Base-by-base conservation (phyloP, 37 sponge, comb jelly and placozoan species). In the Aplysina aerophoba region DNA sequence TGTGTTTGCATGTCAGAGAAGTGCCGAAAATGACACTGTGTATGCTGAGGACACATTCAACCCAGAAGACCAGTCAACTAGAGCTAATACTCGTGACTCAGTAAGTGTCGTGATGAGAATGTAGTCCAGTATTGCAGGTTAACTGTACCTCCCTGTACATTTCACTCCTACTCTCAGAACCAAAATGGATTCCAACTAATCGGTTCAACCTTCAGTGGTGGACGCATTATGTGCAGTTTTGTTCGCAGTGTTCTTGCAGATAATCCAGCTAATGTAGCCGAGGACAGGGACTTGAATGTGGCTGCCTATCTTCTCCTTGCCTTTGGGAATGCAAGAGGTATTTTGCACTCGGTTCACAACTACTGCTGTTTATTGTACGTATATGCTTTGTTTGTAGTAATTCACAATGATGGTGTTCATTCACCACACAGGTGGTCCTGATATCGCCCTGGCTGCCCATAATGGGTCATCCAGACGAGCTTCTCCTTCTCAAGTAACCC, bases 1-100 rank as follows among this genome's bases (percentile, higher is more conserved):
- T 75, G 78, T 75, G 44, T 21, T 75, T 30, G 78, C 24, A 12
- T 75, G 78, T 41, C 78, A 75, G 31, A 38, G 78, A 41, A 25
- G 41, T 44, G 39, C 78, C n/a, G 53, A 5, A 21, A 36, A 8
- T 22, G 39, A 31, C 14, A 75, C 20, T 0, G 78, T 75, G 44
- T 36, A 53, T 41, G 37, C 37, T 4, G 14, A 75, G 53, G 78
- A 75, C 78, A 75, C 78, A 16, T 75, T 36, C 54, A 75, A 75
- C 41, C 44, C 53, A 8, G 14, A 30, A 31, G n/a, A n/a, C 8
- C 50, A 44, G 8, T 3, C n/a, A 19, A 4, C 53, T 41, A 75
- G 78, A 75, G 44, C 25, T 3, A 44, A 44, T 44, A 44, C 50
- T 11, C 50, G 50, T 44, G 50, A 44, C 8, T 44, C 50, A 44